A percentile compares a stretch with the other conserved stretches of the same genome.
phyloP scores from a whole-genome alignment of 2,113 vertebrate genomes.

The Ammodytes marinus region DNA sequence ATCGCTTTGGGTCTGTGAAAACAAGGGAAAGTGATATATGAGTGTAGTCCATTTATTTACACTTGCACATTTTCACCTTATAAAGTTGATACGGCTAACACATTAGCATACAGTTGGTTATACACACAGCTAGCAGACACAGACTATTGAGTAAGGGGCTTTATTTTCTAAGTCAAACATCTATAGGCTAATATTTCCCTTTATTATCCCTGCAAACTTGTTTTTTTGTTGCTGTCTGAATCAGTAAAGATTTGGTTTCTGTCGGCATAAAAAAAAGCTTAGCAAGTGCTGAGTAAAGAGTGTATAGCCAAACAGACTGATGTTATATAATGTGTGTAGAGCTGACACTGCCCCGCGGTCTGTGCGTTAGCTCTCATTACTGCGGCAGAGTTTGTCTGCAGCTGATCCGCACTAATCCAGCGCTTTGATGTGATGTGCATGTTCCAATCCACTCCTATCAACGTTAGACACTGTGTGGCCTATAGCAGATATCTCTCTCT shows the following conservation, averaged over 20 bases:
- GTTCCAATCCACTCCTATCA: constrained; percentile 38
- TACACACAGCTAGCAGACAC: not conserved
- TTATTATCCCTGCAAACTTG: not conserved
- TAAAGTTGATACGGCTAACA: not conserved
- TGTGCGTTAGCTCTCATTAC: constrained; percentile 59
- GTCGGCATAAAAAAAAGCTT: constrained; percentile 10
- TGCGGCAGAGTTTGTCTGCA: constrained; percentile 55
- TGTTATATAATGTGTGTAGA: constrained; percentile 29
- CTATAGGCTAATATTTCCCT: no score
- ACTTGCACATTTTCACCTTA: no score
- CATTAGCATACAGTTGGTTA: not conserved
- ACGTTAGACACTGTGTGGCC: constrained; percentile 42
- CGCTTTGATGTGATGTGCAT: constrained; percentile 57
- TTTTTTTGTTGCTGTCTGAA: constrained; percentile 27
- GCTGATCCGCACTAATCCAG: constrained; percentile 68
- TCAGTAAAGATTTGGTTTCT: constrained; percentile 25
- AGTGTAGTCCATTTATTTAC: no score
- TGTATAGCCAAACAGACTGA: constrained; percentile 33
- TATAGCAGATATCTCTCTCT: no score
- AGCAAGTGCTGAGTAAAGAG: constrained; percentile 58
- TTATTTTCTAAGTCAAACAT: no score
- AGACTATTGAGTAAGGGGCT: not conserved
- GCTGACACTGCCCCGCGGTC: constrained; percentile 46
- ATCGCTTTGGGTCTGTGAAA: no score
- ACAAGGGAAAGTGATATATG: no score